Evolutionary conservation across 2,888 invertebrate genomes (phyloP).

Genomic region (Acronicta aceris): DNA sequence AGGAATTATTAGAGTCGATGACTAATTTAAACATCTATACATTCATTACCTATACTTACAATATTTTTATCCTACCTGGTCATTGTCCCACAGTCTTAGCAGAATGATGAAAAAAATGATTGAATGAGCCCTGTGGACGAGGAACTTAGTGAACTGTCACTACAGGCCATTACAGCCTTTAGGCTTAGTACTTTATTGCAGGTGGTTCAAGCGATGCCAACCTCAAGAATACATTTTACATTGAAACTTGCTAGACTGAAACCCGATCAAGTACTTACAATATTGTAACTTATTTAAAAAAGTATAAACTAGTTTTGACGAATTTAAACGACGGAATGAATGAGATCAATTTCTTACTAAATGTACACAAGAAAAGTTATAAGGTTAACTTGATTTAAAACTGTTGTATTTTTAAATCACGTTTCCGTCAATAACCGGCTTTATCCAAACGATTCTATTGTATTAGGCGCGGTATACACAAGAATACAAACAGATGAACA

Average conservation of each 20-base stretch:
- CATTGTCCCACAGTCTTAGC: constrained; percentile 12
- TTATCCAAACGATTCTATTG: constrained; percentile 21
- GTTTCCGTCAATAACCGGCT: constrained; percentile 33
- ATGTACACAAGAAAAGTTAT: constrained; percentile 26
- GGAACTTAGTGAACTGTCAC: constrained; percentile 35
- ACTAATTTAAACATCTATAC: no score
- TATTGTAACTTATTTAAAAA: not conserved
- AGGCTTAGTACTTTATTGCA: constrained; percentile 29
- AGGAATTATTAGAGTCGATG: no score
- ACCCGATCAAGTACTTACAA: no score
- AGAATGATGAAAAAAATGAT: constrained; percentile 2
- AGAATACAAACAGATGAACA: not conserved
- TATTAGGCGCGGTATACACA: constrained; percentile 17
- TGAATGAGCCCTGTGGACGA: constrained; percentile 43
- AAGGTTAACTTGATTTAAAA: constrained; percentile 34
- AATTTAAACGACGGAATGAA: constrained; percentile 19
- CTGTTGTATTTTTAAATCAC: constrained; percentile 40
- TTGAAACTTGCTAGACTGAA: no score
- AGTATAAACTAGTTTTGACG: not conserved
- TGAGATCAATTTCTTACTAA: constrained; percentile 13
- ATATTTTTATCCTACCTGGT: constrained; percentile 25
- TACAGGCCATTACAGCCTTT: constrained; percentile 32
- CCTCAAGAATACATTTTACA: constrained; percentile 9
- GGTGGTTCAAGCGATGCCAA: constrained; percentile 29
- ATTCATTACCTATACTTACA: no score